phyloP scores from a whole-genome alignment of 2,888 invertebrate genomes.

The Melipona bicolor region DNA sequence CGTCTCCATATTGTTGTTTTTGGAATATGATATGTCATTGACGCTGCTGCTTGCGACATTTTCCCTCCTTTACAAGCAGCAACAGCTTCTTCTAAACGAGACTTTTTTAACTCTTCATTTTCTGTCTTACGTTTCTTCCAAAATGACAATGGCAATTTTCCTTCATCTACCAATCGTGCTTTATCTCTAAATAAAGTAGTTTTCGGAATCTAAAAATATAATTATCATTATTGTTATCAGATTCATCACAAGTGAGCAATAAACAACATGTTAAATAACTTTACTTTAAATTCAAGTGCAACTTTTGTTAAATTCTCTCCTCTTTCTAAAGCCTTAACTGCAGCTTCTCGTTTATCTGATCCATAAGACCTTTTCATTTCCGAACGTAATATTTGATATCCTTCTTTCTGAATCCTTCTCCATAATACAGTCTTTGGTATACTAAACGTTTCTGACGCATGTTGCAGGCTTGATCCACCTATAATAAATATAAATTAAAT shows the following conservation, averaged over 20 bases:
- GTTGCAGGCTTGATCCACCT: slow-evolving; percentile 83
- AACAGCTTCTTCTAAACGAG: slow-evolving; percentile 82
- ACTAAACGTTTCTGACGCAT: slow-evolving; percentile 82
- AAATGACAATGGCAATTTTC: slow-evolving; percentile 81
- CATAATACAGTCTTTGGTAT: slow-evolving; percentile 85
- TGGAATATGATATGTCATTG: slow-evolving; percentile 82
- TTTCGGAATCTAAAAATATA: slow-evolving; percentile 81
- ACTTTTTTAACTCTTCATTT: slow-evolving; percentile 78
- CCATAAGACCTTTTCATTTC: slow-evolving; percentile 80
- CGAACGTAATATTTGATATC: slow-evolving; percentile 76
- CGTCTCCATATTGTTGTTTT: slow-evolving; percentile 84
- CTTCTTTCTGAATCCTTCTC: slow-evolving; percentile 84
- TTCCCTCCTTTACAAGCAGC: slow-evolving; percentile 83
- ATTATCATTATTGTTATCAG: neutral
- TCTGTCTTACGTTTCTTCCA: slow-evolving; percentile 81
- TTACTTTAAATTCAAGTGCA: slow-evolving; percentile 82
- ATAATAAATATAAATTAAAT: slow-evolving; percentile 11
- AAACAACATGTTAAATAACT: neutral
- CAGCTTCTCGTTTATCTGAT: slow-evolving; percentile 81
- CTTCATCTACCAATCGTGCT: slow-evolving; percentile 81
- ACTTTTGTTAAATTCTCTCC: slow-evolving; percentile 84
- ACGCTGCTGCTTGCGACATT: slow-evolving; percentile 84
- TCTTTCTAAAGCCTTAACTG: slow-evolving; percentile 82
- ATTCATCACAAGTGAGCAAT: neutral
- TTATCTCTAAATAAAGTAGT: slow-evolving; percentile 84